Evolutionary conservation across 92 coral and sea anemone genomes (phyloP), one percentile per base, ranked within the genome.

Genomic region (Chrysogorgia sp.): DNA sequence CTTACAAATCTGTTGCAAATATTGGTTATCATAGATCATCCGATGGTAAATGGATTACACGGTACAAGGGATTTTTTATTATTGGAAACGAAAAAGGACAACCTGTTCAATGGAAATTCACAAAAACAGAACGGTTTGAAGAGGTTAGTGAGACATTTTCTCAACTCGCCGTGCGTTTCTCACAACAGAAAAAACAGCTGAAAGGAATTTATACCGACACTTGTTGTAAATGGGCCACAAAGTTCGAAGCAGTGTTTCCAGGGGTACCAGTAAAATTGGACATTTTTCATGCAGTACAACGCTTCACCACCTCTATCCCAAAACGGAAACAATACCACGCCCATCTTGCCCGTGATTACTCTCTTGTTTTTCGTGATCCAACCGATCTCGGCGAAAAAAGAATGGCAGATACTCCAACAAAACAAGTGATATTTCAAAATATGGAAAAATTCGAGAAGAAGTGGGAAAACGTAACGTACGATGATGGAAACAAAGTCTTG

Each of bases 51-150:
- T 81, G 85, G 85, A 37, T 70, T 23, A 81, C 56, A 30, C 22
- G 19, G 35, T 81, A 81, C 56, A 71, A 70, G 25, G 34, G 45
- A 17, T 9, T 81, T 52, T 81, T 81, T 71, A 37, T 49, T 24
- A 61, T 81, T 17, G 28, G 26, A 29, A 81, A 81, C 57, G 78
- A 81, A 22, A 67, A 81, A 71, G 85, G 85, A 37, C 63, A 71
- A 22, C 53, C 67, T 41, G 21, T 81, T 3, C 75, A 81, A 59
- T 81, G 80, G 85, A 63, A 71, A 62, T 81, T 81, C 41, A 81
- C 85, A n/a, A 70, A 58, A 43, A 67, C 74, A 20, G 74, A 66
- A 66, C 7, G 2, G 20, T 66, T 0, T 40, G 34, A 33, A 1
- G 57, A 43, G 20, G 58, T 67, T 1, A 67, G 32, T 33, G 74